These are phyloP conservation scores for Ginglymostoma cirratum DNA, from an alignment of 2,113 vertebrate species.

Conservation along the genomic window DNA sequence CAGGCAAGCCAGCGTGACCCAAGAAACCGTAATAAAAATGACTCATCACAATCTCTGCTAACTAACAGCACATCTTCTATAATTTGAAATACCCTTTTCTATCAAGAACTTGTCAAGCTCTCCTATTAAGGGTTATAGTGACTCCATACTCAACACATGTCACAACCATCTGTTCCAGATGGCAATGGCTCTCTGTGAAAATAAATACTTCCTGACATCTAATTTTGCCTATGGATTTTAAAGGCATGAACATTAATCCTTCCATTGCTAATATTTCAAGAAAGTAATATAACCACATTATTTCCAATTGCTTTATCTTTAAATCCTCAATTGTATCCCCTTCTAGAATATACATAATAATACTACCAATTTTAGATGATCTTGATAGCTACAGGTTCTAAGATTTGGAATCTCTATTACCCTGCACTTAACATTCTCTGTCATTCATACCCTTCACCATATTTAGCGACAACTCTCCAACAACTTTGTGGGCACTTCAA, in stretches of 20 bases:
- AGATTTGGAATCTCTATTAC: neutral
- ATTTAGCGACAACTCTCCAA: neutral
- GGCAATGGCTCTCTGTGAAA: neutral
- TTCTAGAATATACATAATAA: neutral
- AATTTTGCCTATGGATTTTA: neutral
- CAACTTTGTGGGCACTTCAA: neutral
- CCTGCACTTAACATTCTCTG: neutral
- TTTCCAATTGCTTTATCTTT: neutral
- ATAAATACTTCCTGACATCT: conserved; percentile 6
- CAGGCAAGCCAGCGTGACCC: neutral
- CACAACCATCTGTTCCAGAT: neutral
- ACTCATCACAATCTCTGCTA: neutral
- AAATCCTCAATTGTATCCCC: neutral
- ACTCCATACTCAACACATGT: neutral
- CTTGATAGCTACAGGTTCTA: neutral
- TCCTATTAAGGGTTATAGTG: neutral
- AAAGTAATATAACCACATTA: neutral
- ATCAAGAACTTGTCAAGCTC: neutral
- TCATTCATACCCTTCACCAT: neutral
- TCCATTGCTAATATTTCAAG: neutral
- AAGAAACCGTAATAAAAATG: neutral
- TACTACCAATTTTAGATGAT: neutral
- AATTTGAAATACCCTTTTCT: neutral
- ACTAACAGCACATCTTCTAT: neutral
- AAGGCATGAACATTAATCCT: neutral